A percentile compares a stretch with the other conserved stretches of the same genome.
Evolutionary conservation across 2,113 vertebrate species (phyloP).

Genomic region (Odocoileus virginianus): DNA sequence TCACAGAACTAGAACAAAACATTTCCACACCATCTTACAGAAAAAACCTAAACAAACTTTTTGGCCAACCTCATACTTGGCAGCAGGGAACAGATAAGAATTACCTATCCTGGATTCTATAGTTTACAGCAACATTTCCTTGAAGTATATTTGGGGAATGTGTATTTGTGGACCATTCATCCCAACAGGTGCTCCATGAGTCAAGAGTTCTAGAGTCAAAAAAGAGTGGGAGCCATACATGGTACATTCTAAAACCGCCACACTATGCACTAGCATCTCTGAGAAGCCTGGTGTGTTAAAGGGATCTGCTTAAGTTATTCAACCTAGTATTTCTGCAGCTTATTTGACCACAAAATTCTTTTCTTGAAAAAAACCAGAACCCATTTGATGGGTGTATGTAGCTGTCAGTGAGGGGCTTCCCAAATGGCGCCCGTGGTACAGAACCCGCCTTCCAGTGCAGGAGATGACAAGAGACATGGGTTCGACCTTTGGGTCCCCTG

Average conservation of each 20-base stretch:
- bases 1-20: neutral
- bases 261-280: neutral
- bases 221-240: neutral
- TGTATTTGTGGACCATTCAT: neutral
- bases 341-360: neutral
- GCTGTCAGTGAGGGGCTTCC: neutral
- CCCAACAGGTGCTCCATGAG: neutral
- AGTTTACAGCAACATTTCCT: neutral
- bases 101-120: neutral
- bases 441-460: neutral
- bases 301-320: neutral
- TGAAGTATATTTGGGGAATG: neutral
- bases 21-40: neutral
- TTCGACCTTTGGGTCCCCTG: neutral
- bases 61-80: neutral
- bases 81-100: neutral
- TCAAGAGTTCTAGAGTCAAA: neutral
- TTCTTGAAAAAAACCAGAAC: neutral
- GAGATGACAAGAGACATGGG: neutral
- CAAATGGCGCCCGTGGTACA: neutral
- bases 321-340: neutral
- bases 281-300: conserved; percentile 8
- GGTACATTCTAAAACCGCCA: neutral
- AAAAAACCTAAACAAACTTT: neutral
- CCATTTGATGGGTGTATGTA: neutral